These are phyloP conservation scores for Tetrapedia diversipes DNA, from an alignment of 2,888 invertebrate genomes.

Conservation along the genomic window DNA sequence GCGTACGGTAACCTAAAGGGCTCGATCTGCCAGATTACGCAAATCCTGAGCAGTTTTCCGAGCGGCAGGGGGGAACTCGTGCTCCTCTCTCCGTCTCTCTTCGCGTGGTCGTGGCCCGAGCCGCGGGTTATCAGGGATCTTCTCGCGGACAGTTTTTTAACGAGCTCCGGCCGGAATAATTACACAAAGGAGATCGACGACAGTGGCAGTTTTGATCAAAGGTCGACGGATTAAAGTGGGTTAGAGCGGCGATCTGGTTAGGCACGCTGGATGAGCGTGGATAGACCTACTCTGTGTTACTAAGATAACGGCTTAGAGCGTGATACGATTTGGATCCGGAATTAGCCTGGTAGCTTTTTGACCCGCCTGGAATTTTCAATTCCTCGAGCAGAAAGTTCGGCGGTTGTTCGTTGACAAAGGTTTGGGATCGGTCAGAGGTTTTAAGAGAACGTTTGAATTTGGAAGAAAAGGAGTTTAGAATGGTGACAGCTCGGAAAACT, in stretches of 20 bases:
- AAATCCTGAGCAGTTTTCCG: constrained; percentile 18
- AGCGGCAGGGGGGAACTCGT: constrained; percentile 15
- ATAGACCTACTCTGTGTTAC: background rate
- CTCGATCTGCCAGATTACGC: constrained; percentile 45
- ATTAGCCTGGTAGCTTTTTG: background rate
- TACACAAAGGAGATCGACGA: background rate
- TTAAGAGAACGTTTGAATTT: no score
- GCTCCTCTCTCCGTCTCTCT: background rate
- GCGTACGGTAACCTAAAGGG: constrained; percentile 43
- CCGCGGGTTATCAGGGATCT: background rate
- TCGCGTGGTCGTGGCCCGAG: no score
- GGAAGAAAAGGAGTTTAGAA: no score
- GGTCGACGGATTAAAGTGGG: background rate
- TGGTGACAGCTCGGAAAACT: no score
- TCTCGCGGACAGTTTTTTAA: background rate
- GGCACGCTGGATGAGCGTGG: background rate
- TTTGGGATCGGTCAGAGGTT: no score
- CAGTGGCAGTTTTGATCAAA: background rate
- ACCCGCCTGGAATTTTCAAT: no score
- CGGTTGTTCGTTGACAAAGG: no score
- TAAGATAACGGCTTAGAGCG: background rate
- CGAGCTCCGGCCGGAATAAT: background rate
- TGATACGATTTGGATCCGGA: background rate
- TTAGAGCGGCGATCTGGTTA: background rate
- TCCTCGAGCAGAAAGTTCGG: no score